A percentile compares a stretch with the other conserved stretches of the same genome.
Evolutionary conservation across 2,888 invertebrate species (phyloP).

Genomic region (Cheilosia soror): DNA sequence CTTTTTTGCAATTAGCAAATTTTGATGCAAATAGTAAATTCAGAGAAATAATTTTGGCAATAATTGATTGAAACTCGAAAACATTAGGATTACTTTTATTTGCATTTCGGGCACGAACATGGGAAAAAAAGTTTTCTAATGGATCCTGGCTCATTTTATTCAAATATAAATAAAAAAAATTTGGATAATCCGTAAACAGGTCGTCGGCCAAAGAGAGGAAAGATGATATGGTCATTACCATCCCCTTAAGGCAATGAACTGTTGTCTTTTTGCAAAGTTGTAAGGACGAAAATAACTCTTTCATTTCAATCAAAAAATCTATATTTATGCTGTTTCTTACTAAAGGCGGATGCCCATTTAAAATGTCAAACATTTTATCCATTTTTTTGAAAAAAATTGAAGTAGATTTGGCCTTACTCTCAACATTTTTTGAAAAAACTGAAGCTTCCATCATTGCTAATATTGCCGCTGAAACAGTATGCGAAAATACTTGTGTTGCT

Average conservation of each 20-base stretch:
- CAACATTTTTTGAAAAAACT: slow-evolving; percentile 1
- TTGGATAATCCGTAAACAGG: background rate
- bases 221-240: slow-evolving; percentile 11
- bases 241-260: slow-evolving; percentile 1
- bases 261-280: background rate
- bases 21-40: slow-evolving; percentile 1
- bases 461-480: background rate
- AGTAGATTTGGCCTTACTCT: slow-evolving; percentile 14
- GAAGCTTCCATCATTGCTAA: slow-evolving; percentile 1
- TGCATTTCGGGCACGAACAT: slow-evolving; percentile 4
- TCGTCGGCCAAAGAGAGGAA: slow-evolving; percentile 7
- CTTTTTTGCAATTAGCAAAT: background rate
- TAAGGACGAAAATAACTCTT: slow-evolving; percentile 8
- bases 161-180: background rate
- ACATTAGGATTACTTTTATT: slow-evolving; percentile 10
- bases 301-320: slow-evolving; percentile 11
- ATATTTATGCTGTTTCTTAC: slow-evolving; percentile 4
- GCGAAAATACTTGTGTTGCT: slow-evolving; percentile 20
- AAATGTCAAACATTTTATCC: background rate
- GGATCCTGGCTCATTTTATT: background rate
- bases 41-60: slow-evolving; percentile 10
- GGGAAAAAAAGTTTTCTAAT: slow-evolving; percentile 10
- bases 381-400: background rate
- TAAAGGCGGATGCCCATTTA: slow-evolving; percentile 6
- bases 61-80: background rate